Percentiles rank a stretch among this genome's conserved stretches.
phyloP scores from a whole-genome alignment of 2,113 vertebrate species.

The Pedionomus torquatus region DNA sequence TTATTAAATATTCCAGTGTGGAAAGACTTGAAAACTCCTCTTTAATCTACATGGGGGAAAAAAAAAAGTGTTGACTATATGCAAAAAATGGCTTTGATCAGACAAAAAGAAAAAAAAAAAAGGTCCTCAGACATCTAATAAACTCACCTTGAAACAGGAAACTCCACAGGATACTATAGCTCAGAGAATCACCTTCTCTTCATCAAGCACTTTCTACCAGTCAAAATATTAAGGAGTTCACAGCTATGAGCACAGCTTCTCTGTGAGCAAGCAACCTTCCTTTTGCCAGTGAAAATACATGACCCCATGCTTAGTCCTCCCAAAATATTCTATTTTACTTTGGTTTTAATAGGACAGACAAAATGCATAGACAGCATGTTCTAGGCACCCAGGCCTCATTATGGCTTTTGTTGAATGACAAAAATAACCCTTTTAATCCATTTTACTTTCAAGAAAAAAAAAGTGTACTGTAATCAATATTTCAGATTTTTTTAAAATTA shows the following conservation, averaged over 20 bases:
- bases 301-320: not conserved
- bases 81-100: not conserved
- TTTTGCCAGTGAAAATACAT: not conserved
- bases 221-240: not conserved
- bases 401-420: not conserved
- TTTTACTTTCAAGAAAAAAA: slow-evolving; percentile 24
- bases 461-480: slow-evolving; percentile 44
- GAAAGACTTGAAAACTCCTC: not conserved
- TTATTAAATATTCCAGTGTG: not conserved
- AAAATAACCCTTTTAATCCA: not conserved
- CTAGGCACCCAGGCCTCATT: not conserved
- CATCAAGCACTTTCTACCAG: not conserved
- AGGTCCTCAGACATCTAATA: not conserved
- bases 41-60: not conserved
- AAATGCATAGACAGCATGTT: not conserved
- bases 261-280: not conserved
- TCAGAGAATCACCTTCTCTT: not conserved
- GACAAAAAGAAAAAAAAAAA: not conserved
- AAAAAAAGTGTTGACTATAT: not conserved
- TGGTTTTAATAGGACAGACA: not conserved
- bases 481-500: slow-evolving; percentile 28
- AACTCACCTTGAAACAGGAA: not conserved
- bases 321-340: not conserved
- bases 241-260: not conserved
- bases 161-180: not conserved